Evolutionary conservation across 2,113 vertebrate genomes (phyloP), one percentile per base, ranked within the genome.

Genomic region (Pedetes capensis): DNA sequence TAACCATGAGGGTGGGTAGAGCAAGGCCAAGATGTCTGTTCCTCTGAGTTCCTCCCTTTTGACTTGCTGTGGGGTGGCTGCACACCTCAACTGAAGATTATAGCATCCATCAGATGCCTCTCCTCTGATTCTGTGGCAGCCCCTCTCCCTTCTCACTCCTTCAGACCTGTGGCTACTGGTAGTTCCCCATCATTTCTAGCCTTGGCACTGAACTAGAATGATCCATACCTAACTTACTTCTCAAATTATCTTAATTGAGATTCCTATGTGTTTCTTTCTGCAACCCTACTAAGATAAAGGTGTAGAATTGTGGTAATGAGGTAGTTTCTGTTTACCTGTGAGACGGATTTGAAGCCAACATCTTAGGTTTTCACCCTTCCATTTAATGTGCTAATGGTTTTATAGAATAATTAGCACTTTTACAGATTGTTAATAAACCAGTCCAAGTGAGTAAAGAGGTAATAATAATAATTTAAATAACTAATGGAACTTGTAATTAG

Each of bases 401-500:
- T 74, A 64, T 61, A 1, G 47, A 89, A 34, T 71, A 72, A 79
- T 75, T 63, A 61, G 9, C 22, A 6, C 17, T 42, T 92, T 84
- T 78, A 4, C 14, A 64, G 49, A 27, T 37, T 69, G 66, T 27
- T 20, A 53, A 61, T 39, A 69, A 22, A 51, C 10, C 42, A 83
- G 32, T 6, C 49, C 49, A 85, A 37, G 39, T 51, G 29, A 63
- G 51, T 11, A 76, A 32, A 63, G 9, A 75, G 69, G 63, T 89
- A 6, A 25, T 69, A 42, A 53, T 23, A 29, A 69, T 64, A 64
- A 76, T 53, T 75, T 83, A 93, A 80, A 63, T 17, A 75, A 82
- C 4, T 93, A 89, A 63, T 91, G 17, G 91, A 91, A 91, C 80
- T 85, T 74, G 61, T 69, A 76, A 89, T 88, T 37, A 79, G 1